Evolutionary conservation across 1,140 invertebrate species (phyloP).

Genomic region (Drosophila elegans): DNA sequence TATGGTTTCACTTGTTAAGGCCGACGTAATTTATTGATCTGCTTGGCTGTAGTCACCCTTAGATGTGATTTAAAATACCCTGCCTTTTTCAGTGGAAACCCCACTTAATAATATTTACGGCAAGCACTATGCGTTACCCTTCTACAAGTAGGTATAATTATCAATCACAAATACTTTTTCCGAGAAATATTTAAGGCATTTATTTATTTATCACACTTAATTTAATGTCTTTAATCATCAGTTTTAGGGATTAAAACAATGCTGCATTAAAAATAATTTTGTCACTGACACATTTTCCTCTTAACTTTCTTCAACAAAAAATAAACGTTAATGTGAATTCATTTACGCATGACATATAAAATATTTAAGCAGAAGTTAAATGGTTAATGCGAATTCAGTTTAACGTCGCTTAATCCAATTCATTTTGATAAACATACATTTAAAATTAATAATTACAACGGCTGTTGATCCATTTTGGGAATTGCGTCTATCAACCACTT

Average conservation of each 20-base stretch:
- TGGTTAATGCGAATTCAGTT: no score
- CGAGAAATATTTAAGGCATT: background rate
- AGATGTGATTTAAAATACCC: no score
- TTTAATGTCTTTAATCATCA: background rate
- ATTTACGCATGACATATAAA: no score
- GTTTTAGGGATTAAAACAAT: background rate
- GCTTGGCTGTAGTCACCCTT: no score
- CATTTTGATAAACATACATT: background rate
- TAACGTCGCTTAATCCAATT: no score
- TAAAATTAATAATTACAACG: background rate
- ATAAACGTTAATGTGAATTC: background rate
- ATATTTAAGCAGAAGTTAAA: no score
- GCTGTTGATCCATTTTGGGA: background rate
- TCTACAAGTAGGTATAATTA: no score
- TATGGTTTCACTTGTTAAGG: no score
- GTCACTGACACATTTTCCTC: background rate
- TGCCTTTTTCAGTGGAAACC: no score
- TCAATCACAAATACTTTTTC: background rate
- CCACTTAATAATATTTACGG: no score
- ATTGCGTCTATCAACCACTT: background rate
- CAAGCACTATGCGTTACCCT: no score
- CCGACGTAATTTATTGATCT: no score
- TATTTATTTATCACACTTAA: background rate
- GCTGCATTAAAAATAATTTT: background rate
- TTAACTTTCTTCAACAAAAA: background rate